A percentile compares a stretch with the other conserved stretches of the same genome.
Evolutionary conservation across 1,140 invertebrate genomes (phyloP).

Genomic region (Lordiphosa stackelbergi): DNA sequence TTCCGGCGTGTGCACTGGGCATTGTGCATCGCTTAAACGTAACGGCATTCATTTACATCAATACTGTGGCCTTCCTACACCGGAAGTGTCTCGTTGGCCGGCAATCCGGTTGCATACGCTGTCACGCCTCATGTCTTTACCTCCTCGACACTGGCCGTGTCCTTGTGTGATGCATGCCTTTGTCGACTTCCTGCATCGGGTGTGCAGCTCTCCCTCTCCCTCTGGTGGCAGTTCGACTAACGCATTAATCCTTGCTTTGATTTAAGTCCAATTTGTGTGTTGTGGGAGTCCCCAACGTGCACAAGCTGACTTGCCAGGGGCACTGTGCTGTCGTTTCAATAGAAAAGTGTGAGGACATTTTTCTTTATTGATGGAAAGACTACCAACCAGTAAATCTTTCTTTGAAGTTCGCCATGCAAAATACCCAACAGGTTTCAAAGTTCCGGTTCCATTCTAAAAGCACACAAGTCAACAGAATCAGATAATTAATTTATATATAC

Average conservation of each 20-base stretch:
- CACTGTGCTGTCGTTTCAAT: slow-evolving; percentile 6
- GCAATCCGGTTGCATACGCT: slow-evolving; percentile 84
- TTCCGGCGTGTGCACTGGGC: slow-evolving; percentile 85
- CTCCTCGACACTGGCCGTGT: slow-evolving; percentile 83
- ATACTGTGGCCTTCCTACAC: slow-evolving; percentile 86
- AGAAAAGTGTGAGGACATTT: not conserved
- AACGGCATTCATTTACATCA: slow-evolving; percentile 84
- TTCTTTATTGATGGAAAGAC: too few relatives aligned
- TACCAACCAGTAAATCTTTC: too few relatives aligned
- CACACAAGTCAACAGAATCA: too few relatives aligned
- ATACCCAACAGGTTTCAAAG: too few relatives aligned
- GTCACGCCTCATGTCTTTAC: slow-evolving; percentile 84
- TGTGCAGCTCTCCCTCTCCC: not conserved
- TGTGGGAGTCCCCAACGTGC: slow-evolving; percentile 22
- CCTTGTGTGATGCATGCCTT: slow-evolving; percentile 78
- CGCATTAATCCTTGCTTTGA: slow-evolving; percentile 73
- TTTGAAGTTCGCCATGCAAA: too few relatives aligned
- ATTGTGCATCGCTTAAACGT: slow-evolving; percentile 83
- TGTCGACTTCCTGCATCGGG: slow-evolving; percentile 45
- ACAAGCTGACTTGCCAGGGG: not conserved
- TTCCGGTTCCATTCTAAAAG: too few relatives aligned
- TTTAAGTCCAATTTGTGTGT: slow-evolving; percentile 65
- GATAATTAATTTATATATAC: too few relatives aligned
- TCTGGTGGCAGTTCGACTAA: slow-evolving; percentile 24
- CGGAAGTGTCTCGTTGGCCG: slow-evolving; percentile 82